phyloP scores from a whole-genome alignment of 2,113 vertebrate genomes.

The Chauna torquata region DNA sequence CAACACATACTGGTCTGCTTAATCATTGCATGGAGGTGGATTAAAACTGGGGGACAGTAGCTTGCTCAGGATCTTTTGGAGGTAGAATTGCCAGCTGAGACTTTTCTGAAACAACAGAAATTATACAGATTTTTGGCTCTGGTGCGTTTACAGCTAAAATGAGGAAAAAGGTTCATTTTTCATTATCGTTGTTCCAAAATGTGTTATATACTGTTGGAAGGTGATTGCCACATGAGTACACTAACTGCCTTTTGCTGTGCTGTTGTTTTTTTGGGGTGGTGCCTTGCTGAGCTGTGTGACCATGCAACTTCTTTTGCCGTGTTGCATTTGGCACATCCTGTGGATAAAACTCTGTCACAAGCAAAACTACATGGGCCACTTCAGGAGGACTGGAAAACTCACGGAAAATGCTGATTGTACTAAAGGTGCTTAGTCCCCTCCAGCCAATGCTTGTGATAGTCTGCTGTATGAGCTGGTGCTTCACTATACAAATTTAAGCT shows the following conservation, averaged over 20 bases:
- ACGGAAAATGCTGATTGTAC: not conserved
- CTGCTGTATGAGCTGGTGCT: not conserved
- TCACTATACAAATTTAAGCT: not conserved
- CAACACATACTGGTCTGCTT: not conserved
- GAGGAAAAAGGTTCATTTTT: fast-evolving
- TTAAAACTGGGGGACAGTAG: not conserved
- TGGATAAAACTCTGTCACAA: not conserved
- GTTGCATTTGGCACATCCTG: not conserved
- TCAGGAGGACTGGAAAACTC: not conserved
- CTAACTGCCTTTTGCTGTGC: fast-evolving
- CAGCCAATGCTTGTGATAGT: not conserved
- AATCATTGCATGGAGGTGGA: not conserved
- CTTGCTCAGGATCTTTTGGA: not conserved
- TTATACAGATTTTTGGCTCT: not conserved
- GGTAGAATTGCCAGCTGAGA: not conserved
- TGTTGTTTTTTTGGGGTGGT: not conserved
- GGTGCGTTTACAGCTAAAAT: not conserved
- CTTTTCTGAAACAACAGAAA: not conserved
- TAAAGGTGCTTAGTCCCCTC: not conserved
- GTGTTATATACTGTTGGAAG: fast-evolving
- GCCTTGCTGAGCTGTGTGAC: not conserved
- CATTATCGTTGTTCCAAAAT: not conserved
- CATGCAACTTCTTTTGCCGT: not conserved
- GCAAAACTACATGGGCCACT: not conserved
- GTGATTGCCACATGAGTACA: fast-evolving